phyloP scores from a whole-genome alignment of 2,888 invertebrate genomes.

The Eudasyphora cyanicolor region DNA sequence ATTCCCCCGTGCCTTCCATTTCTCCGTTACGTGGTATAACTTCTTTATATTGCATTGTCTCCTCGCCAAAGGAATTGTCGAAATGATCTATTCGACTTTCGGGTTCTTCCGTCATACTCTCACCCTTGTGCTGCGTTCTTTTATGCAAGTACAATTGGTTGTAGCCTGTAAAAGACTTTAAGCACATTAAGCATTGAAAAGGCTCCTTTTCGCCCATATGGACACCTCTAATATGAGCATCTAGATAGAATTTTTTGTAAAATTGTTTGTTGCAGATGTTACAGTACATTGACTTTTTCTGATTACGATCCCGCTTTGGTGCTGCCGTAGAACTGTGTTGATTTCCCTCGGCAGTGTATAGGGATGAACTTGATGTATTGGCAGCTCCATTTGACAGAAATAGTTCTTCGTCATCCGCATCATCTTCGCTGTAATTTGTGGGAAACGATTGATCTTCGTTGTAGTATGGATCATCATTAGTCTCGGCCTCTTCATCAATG shows the following conservation, averaged over 20 bases:
- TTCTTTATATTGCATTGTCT: slow-evolving; percentile 26
- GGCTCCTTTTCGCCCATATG: slow-evolving; percentile 75
- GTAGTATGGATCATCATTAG: slow-evolving; percentile 2
- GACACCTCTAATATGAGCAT: slow-evolving; percentile 74
- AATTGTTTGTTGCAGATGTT: slow-evolving; percentile 73
- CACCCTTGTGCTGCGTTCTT: slow-evolving; percentile 69
- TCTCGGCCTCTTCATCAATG: slow-evolving; percentile 28
- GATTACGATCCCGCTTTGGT: slow-evolving; percentile 67
- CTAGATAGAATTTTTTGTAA: slow-evolving; percentile 74
- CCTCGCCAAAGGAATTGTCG: slow-evolving; percentile 34
- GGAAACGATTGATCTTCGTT: slow-evolving; percentile 18
- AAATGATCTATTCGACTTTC: not conserved
- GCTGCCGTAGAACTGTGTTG: not conserved
- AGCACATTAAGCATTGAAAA: slow-evolving; percentile 73
- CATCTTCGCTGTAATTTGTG: slow-evolving; percentile 54
- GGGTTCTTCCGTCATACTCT: slow-evolving; percentile 35
- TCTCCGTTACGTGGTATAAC: not conserved
- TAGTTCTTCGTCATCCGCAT: slow-evolving; percentile 58
- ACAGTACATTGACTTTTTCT: slow-evolving; percentile 45
- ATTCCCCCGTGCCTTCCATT: slow-evolving; percentile 46
- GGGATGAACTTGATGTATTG: slow-evolving; percentile 49
- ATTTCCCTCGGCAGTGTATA: slow-evolving; percentile 10
- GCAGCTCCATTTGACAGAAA: slow-evolving; percentile 53
- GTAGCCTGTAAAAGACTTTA: slow-evolving; percentile 73
- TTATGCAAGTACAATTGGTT: slow-evolving; percentile 72